These are phyloP conservation scores for Malurus alboscapulatus DNA, from an alignment of 2,113 vertebrate genomes.

Conservation along the genomic window DNA sequence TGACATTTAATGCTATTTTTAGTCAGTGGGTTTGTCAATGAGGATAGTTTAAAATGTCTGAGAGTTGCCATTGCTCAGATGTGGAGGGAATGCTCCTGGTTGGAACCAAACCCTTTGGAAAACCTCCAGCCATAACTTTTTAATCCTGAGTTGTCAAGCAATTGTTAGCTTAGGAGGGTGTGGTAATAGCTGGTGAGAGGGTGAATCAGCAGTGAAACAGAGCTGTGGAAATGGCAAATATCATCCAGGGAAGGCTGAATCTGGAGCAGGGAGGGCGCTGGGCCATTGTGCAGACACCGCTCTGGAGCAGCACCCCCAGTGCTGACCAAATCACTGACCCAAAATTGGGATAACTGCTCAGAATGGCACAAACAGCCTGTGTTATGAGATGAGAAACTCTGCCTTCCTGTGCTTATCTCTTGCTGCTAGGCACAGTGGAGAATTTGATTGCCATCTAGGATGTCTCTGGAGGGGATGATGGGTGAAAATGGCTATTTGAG, in stretches of 20 bases:
- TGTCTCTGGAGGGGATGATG: not conserved
- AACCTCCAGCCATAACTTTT: not conserved
- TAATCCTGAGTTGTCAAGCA: not conserved
- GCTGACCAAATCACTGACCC: not conserved
- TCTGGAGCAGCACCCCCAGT: not conserved
- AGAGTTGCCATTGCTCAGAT: not conserved
- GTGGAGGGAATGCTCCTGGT: not conserved
- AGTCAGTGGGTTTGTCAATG: not conserved
- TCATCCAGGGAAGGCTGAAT: not conserved
- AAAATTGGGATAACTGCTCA: not conserved
- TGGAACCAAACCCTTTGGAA: not conserved
- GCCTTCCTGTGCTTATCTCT: not conserved
- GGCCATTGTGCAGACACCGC: rapidly evolving
- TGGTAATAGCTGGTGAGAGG: not conserved
- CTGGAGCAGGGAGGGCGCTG: not conserved
- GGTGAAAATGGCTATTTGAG: not conserved
- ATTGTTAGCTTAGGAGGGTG: not conserved
- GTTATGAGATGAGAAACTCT: not conserved
- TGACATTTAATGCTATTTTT: not conserved
- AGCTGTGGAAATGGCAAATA: not conserved
- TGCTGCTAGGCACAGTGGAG: not conserved
- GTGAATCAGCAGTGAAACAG: not conserved
- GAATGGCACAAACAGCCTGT: not conserved
- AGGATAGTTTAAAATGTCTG: not conserved
- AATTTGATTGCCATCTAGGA: not conserved